A percentile compares a stretch with the other conserved stretches of the same genome.
These are phyloP conservation scores for Drosophila truncata DNA, from an alignment of 1,140 invertebrate species.

Conservation along the genomic window DNA sequence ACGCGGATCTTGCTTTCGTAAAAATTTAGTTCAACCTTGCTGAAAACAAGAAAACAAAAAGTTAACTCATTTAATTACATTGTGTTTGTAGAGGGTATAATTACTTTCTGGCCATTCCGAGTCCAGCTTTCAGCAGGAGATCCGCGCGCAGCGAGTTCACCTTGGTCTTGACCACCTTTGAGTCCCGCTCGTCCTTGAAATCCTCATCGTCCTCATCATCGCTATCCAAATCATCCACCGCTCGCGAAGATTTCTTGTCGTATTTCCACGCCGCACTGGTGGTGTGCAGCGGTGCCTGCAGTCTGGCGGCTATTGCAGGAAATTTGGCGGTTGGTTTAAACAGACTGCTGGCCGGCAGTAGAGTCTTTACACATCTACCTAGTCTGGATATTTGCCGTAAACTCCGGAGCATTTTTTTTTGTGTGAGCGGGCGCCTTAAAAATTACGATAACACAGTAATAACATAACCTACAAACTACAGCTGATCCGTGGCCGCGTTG, in stretches of 20 bases:
- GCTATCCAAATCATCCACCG: conserved; percentile 64
- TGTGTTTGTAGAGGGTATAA: conserved; percentile 34
- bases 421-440: conserved; percentile 34
- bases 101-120: conserved; percentile 89
- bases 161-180: conserved; percentile 87
- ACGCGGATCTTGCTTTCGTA: conserved; percentile 89
- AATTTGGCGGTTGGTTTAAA: background rate
- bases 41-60: conserved; percentile 60
- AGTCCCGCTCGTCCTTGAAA: conserved; percentile 85
- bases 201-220: conserved; percentile 80
- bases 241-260: conserved; percentile 62
- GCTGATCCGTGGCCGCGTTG: conserved; percentile 60
- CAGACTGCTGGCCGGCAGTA: conserved; percentile 9
- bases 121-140: conserved; percentile 88
- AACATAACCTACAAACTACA: conserved; percentile 71
- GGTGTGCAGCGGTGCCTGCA: conserved; percentile 36
- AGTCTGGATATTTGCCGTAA: conserved; percentile 51
- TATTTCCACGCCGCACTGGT: conserved; percentile 55
- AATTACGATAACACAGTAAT: conserved; percentile 68
- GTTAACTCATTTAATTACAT: background rate
- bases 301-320: background rate
- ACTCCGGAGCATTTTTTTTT: conserved; percentile 54
- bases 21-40: conserved; percentile 89
- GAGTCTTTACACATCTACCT: conserved; percentile 3
- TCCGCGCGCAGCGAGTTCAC: conserved; percentile 89